These are phyloP conservation scores for Cecropterus lyciades DNA, from an alignment of 1,140 invertebrate genomes.

Conservation along the genomic window DNA sequence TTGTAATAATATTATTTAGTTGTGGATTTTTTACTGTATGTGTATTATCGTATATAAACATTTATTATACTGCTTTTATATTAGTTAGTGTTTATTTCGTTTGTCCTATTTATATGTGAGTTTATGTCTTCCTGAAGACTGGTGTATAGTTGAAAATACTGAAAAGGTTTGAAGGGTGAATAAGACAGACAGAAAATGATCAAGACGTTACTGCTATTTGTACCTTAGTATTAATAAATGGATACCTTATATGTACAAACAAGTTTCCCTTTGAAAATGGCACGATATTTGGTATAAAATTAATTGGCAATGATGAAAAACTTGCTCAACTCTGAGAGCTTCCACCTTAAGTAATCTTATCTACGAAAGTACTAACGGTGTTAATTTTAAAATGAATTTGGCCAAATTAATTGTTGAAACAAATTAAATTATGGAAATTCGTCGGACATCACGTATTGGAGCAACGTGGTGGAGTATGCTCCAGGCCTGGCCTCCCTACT, in stretches of 20 bases:
- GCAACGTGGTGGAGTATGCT: neutral
- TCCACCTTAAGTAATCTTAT: conserved; percentile 52
- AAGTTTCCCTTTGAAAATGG: conserved; percentile 37
- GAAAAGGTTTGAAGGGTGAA: conserved; percentile 39
- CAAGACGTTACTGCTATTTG: conserved; percentile 27
- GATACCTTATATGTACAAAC: conserved; percentile 18
- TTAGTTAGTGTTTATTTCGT: conserved; percentile 39
- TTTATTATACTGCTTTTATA: conserved; percentile 45
- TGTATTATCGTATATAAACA: conserved; percentile 31
- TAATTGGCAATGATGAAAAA: conserved; percentile 46
- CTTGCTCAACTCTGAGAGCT: conserved; percentile 72
- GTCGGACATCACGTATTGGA: neutral
- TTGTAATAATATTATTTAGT: conserved; percentile 47
- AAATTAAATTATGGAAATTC: conserved; percentile 4
- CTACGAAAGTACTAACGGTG: conserved; percentile 29
- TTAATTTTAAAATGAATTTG: conserved; percentile 42
- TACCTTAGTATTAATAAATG: conserved; percentile 31
- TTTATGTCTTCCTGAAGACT: conserved; percentile 51
- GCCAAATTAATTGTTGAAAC: conserved; percentile 52
- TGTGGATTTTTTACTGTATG: conserved; percentile 38
- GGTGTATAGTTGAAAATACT: conserved; percentile 35
- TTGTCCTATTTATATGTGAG: conserved; percentile 39
- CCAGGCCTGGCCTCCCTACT: neutral
- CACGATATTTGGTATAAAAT: conserved; percentile 41
- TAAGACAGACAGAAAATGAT: conserved; percentile 28